Base-by-base conservation (phyloP, 2,113 vertebrate genomes). In the Grantiella picta region DNA sequence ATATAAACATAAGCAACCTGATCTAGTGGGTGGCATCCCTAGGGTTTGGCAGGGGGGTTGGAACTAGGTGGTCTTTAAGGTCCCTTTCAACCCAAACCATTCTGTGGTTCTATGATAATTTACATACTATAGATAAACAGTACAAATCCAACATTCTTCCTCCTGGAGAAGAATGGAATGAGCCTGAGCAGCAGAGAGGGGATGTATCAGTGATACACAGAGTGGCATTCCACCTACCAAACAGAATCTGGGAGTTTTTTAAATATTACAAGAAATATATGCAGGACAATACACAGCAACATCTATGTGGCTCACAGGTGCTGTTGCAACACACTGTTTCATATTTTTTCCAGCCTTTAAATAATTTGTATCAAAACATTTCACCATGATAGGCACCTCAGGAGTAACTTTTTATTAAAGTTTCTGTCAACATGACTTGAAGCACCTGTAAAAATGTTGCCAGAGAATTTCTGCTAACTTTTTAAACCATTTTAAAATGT, bases 351-450 rank as follows among this genome's bases (percentile, higher is more conserved):
- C 15, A 57, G 54, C 59, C 35, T 77, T 44, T 56, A 61, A 72
- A 59, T n/a, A 5, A 61, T 61, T 86, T 61, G 8, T 65, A 49
- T 19, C 4, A 4, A 45, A 61, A 73, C 19, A 25, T 66, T 66
- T 73, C 35, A 57, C 33, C 29, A 3, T 35, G 29, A 50, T 15
- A 33, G 0, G 5, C 11, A 38, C 29, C 24, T 63, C 2, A 2
- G 36, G 29, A 57, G 9, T 52, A 64, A 88, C 5, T 68, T 82
- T 44, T 59, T 35, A 52, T 15, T 54, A 23, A 78, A 66, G 44
- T 31, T 69, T 86, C 53, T 49, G 19, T 68, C 33, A 87, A 17
- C 2, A 0, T 59, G 11, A 53, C 59, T 75, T 66, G 50, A 63
- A 36, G 63, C 42, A 82, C 38, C 22, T 44, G 50, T 35, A 66